Base-by-base conservation (phyloP, 2,888 invertebrate genomes). In the Xestia rhomboidea region DNA sequence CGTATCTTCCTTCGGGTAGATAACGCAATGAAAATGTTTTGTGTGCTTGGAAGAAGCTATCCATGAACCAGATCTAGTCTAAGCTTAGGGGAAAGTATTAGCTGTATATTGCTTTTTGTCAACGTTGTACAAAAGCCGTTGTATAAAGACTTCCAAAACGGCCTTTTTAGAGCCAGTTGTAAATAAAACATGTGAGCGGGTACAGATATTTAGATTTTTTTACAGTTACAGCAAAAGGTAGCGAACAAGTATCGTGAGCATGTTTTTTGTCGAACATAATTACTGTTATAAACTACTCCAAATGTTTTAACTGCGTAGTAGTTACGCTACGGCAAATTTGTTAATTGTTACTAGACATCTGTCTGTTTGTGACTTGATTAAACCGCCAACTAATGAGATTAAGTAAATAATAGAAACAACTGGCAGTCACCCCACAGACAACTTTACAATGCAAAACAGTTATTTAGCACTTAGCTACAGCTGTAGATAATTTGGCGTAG, bases 341-440 rank as follows among this genome's bases (percentile, higher is more conserved):
- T 67, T 76, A 72, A 81, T 76, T 81, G 44, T 38, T 30, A 67
- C 46, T 15, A 76, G 77, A 72, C 82, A 76, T 76, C 68, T 82
- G 82, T 85, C 72, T 62, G 51, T 81, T 62, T 54, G 27, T 62
- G 68, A 62, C 41, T 54, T 6, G 34, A 64, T 62, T 68, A 66
- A 82, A 63, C 60, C 64, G 60, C 10, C 6, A n/a, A 60, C 27
- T 57, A 81, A 68, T 46, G 18, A 77, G 41, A 79, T 77, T 69
- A 83, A 1, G 44, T 68, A 60, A 83, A 79, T 80, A 57, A 83
- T 60, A 46, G 21, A 78, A 64, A 46, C 49, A 38, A 71, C 54
- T 64, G 64, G 4, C 68, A 62, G 38, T 27, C 24, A 13, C 34
- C 51, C 41, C 46, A 62, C 73, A 46, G 15, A 21, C 15, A 69